phyloP scores from a whole-genome alignment of 2,797 vertebrate genomes.

The Eleutherodactylus coqui region DNA sequence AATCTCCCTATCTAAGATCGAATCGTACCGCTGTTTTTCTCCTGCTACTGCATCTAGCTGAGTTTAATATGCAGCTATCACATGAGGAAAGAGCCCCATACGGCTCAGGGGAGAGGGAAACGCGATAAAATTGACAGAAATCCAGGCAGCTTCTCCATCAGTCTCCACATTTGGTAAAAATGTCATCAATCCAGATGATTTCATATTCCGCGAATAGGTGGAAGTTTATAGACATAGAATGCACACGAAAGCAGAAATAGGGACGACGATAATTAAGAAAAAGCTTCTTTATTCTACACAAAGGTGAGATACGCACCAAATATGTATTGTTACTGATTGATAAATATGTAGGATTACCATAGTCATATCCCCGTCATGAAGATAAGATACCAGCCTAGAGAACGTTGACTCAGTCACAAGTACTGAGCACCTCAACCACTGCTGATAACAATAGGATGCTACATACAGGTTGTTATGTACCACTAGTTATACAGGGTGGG shows the following conservation, averaged over 20 bases:
- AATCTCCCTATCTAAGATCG: constrained; percentile 38
- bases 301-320: not conserved
- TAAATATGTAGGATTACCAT: not conserved
- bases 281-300: not conserved
- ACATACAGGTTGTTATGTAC: not conserved
- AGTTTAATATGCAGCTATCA: constrained; percentile 52
- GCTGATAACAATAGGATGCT: not conserved
- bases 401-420: not conserved
- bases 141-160: constrained; percentile 46
- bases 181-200: constrained; percentile 54
- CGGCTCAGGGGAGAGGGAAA: constrained; percentile 51
- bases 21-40: constrained; percentile 30
- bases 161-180: constrained; percentile 53
- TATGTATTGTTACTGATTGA: not conserved
- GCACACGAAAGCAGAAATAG: not conserved
- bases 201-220: constrained; percentile 45
- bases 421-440: not conserved
- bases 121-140: constrained; percentile 56
- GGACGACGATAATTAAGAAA: not conserved
- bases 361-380: not conserved
- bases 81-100: constrained; percentile 40
- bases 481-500: not conserved
- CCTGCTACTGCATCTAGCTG: constrained; percentile 26
- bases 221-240: constrained; percentile 26
- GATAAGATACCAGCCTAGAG: not conserved